These are phyloP conservation scores for Chrysogorgia sp. DNA, from an alignment of 92 coral and sea anemone genomes.

Conservation along the genomic window DNA sequence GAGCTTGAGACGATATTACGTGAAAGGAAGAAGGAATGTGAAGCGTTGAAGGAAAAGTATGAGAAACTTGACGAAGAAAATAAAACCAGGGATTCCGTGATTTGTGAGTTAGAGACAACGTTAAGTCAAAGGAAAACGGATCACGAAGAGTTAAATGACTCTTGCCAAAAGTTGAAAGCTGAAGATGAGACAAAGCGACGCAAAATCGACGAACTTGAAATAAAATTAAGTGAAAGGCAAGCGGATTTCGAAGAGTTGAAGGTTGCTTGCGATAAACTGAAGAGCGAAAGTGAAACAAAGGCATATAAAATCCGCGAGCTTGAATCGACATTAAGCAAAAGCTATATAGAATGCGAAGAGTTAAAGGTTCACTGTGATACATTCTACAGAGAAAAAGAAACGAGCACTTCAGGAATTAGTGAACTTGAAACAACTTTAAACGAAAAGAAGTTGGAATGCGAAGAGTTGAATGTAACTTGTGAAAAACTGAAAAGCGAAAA, in stretches of 20 bases:
- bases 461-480: conserved; percentile 9
- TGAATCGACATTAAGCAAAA: conserved; percentile 13
- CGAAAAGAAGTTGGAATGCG: conserved; percentile 44
- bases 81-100: conserved; percentile 17
- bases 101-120: conserved; percentile 21
- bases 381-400: conserved; percentile 48
- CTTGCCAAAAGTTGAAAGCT: not conserved
- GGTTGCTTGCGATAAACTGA: conserved; percentile 32
- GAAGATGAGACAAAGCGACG: not conserved
- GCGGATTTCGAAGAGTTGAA: conserved; percentile 2
- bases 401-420: conserved; percentile 22
- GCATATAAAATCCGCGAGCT: conserved; percentile 5
- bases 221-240: not conserved
- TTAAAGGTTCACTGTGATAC: conserved; percentile 48
- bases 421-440: conserved; percentile 1
- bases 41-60: conserved; percentile 33
- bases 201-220: not conserved
- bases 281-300: conserved; percentile 37
- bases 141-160: not conserved
- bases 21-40: conserved; percentile 15
- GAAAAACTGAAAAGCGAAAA: conserved; percentile 53
- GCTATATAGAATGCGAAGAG: conserved; percentile 41
- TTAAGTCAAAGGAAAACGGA: conserved; percentile 6
- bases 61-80: conserved; percentile 45
- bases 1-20: conserved; percentile 58